Evolutionary conservation across 2,113 vertebrate genomes (phyloP).

Genomic region (Otolemur garnettii): DNA sequence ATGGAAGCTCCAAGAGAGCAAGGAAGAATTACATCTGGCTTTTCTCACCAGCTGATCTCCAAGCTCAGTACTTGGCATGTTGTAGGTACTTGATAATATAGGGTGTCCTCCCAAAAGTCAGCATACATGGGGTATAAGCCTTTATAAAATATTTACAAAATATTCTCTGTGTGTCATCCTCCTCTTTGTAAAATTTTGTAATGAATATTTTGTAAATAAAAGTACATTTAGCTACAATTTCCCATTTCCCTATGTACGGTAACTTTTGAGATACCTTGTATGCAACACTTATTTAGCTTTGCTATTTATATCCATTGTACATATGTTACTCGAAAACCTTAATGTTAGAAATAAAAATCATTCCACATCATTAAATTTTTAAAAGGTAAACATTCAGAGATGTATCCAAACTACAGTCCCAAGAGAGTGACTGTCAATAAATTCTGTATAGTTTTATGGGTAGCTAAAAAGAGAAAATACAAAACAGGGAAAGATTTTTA

Average conservation of each 20-base stretch:
- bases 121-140: too few relatives aligned
- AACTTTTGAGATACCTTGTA: too few relatives aligned
- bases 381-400: slow-evolving; percentile 68
- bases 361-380: slow-evolving; percentile 69
- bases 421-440: slow-evolving; percentile 78
- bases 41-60: background rate
- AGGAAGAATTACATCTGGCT: background rate
- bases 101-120: too few relatives aligned
- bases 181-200: too few relatives aligned
- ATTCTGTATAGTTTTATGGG: slow-evolving; percentile 75
- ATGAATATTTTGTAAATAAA: too few relatives aligned
- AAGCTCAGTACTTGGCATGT: background rate
- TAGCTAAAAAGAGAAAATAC: slow-evolving; percentile 78
- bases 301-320: slow-evolving; percentile 48
- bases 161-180: too few relatives aligned
- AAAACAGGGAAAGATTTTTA: slow-evolving; percentile 70
- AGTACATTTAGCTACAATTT: too few relatives aligned
- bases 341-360: slow-evolving; percentile 67
- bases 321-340: slow-evolving; percentile 52
- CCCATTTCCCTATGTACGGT: too few relatives aligned
- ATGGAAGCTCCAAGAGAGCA: background rate
- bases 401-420: slow-evolving; percentile 60
- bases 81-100: background rate
- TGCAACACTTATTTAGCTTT: background rate
- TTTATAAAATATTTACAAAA: too few relatives aligned